Percentiles rank a stretch among this genome's conserved stretches.
Conservation (phyloP, 1,140 invertebrate genomes). For the Amyelois transitella region DNA sequence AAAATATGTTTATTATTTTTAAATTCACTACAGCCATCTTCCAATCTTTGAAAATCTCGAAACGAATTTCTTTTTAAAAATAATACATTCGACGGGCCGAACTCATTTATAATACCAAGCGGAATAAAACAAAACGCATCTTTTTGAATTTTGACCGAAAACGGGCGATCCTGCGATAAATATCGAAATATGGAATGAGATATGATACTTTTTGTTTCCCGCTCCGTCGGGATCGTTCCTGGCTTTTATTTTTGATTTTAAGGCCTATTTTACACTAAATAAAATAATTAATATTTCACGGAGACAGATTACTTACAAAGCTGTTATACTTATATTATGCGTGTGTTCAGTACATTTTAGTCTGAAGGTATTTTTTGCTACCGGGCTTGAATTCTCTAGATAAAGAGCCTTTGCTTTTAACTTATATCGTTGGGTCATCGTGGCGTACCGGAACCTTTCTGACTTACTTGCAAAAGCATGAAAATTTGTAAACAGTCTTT, state of each 20-base stretch:
- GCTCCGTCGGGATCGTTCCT: conserved; percentile 1
- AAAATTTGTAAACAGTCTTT: no score
- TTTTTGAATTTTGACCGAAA: conserved; percentile 63
- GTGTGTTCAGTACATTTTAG: no score
- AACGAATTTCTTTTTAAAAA: conserved; percentile 55
- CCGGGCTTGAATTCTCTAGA: no score
- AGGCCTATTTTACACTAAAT: background rate
- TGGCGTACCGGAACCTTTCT: no score
- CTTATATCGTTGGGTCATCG: no score
- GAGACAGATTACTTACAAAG: no score
- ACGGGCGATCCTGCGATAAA: conserved; percentile 66
- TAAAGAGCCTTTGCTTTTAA: no score
- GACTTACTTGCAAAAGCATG: no score
- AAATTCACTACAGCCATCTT: background rate
- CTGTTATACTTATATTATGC: no score
- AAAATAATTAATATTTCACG: no score
- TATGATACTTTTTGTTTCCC: conserved; percentile 35
- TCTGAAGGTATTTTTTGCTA: no score
- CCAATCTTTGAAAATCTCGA: conserved; percentile 27
- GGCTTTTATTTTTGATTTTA: conserved; percentile 2
- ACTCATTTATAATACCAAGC: conserved; percentile 65
- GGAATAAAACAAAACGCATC: conserved; percentile 42
- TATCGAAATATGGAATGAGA: conserved; percentile 69
- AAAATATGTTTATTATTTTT: no score
- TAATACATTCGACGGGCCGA: conserved; percentile 34